Conservation (phyloP, 2,888 invertebrate species). For the Pasiphila rectangulata region DNA sequence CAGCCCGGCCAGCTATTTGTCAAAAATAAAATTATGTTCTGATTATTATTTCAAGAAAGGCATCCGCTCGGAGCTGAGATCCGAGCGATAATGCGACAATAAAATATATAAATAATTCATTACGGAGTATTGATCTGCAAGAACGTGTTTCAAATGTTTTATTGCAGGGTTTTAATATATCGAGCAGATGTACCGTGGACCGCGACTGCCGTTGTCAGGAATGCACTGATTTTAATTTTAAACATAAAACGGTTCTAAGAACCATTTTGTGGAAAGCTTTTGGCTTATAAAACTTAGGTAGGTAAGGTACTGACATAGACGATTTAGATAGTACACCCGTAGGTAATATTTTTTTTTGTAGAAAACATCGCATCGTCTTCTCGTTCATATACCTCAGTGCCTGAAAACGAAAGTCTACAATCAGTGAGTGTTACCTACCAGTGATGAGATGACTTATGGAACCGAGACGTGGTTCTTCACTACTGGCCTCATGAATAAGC, state of each 20-base stretch:
- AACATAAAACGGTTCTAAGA: slow-evolving; percentile 60
- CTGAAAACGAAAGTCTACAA: too few species aligned
- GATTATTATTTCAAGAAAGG: slow-evolving; percentile 72
- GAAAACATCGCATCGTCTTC: too few species aligned
- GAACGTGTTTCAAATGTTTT: slow-evolving; percentile 80
- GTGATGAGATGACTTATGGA: too few species aligned
- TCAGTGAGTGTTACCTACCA: too few species aligned
- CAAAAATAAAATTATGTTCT: slow-evolving; percentile 76
- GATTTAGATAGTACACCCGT: too few species aligned
- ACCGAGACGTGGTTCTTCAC: too few species aligned
- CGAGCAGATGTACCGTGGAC: slow-evolving; percentile 68
- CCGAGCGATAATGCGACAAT: slow-evolving; percentile 76
- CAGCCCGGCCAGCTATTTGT: slow-evolving; percentile 71
- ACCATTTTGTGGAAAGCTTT: too few species aligned
- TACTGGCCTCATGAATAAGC: too few species aligned
- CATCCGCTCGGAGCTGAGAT: slow-evolving; percentile 57
- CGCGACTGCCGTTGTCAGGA: slow-evolving; percentile 41
- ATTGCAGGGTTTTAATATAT: slow-evolving; percentile 74
- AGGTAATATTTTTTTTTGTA: too few species aligned
- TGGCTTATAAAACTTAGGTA: too few species aligned
- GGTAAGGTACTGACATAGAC: too few species aligned
- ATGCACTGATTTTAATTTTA: slow-evolving; percentile 57
- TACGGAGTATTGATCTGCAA: slow-evolving; percentile 73
- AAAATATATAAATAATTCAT: slow-evolving; percentile 80
- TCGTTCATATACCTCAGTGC: too few species aligned